Percentiles rank a stretch among this genome's conserved stretches.
Evolutionary conservation across 2,113 vertebrate genomes (phyloP).

Genomic region (Sakesphorus luctuosus): DNA sequence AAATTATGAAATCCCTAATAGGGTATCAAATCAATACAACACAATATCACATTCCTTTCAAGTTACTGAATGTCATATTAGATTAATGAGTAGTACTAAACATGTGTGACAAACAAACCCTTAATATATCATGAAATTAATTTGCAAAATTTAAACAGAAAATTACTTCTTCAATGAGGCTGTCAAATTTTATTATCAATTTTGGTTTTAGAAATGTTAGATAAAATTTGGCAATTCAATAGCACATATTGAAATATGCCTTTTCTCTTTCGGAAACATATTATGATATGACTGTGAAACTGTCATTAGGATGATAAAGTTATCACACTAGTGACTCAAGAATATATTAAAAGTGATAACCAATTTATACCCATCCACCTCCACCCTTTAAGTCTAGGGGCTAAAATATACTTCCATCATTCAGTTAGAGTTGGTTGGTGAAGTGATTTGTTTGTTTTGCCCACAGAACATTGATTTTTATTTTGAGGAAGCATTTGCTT

Average conservation of each 20-base stretch:
- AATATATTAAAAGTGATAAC: not conserved
- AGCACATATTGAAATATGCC: not conserved
- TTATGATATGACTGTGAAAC: not conserved
- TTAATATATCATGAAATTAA: conserved; percentile 51
- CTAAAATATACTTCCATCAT: not conserved
- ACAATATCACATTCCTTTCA: not conserved
- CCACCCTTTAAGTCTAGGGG: not conserved
- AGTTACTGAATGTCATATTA: conserved; percentile 21
- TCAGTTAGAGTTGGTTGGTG: not conserved
- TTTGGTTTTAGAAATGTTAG: conserved; percentile 10
- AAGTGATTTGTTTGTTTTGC: fast-evolving
- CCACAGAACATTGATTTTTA: not conserved
- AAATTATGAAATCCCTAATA: conserved; percentile 24
- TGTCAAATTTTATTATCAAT: conserved; percentile 60
- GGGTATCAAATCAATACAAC: not conserved
- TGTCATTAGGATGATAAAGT: not conserved
- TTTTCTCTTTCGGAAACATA: not conserved
- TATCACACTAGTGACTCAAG: not conserved
- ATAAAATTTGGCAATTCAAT: conserved; percentile 27
- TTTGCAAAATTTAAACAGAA: conserved; percentile 48
- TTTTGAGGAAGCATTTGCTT: not conserved
- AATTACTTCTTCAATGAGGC: conserved; percentile 38
- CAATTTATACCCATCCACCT: not conserved
- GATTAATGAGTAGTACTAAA: conserved; percentile 47
- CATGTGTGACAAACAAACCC: conserved; percentile 51